Conservation (phyloP, 1,140 invertebrate genomes). For the Thrips palmi region DNA sequence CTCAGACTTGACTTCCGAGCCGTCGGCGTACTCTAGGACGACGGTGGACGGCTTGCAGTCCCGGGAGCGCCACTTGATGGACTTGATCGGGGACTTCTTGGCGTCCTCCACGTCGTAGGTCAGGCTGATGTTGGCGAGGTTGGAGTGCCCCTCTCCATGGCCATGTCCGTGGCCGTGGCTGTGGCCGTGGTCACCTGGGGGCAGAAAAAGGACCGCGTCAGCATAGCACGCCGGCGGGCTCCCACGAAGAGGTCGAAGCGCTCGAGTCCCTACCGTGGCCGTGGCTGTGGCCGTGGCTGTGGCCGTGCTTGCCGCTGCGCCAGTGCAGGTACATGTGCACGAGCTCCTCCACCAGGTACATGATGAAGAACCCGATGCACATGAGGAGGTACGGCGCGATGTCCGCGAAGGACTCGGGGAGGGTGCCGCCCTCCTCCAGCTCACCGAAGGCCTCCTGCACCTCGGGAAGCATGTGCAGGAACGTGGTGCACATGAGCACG, state of each 20-base stretch:
- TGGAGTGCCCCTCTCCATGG: no score
- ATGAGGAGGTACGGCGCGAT: constrained; percentile 31
- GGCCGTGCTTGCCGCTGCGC: not conserved
- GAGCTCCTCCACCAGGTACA: constrained; percentile 33
- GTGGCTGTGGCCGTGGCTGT: constrained; percentile 5
- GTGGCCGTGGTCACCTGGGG: no score
- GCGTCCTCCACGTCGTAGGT: no score
- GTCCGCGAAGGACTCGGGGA: constrained; percentile 15
- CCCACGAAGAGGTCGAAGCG: not conserved
- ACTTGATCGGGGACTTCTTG: no score
- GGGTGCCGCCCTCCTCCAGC: constrained; percentile 1
- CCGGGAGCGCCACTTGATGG: no score
- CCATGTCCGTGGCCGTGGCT: no score
- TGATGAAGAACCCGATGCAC: constrained; percentile 34
- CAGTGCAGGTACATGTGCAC: constrained; percentile 20
- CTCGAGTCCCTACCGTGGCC: not conserved
- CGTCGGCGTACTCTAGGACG: no score
- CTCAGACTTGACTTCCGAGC: no score
- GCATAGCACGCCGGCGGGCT: no score
- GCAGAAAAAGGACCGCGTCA: no score
- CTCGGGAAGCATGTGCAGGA: constrained; percentile 79
- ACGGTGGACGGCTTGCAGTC: no score
- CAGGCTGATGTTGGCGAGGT: no score
- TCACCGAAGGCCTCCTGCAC: constrained; percentile 35
- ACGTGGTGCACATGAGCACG: constrained; percentile 74